A percentile compares a stretch with the other conserved stretches of the same genome.
Evolutionary conservation across 2,113 vertebrate species (phyloP).

Genomic region (Ctenodactylus gundi): DNA sequence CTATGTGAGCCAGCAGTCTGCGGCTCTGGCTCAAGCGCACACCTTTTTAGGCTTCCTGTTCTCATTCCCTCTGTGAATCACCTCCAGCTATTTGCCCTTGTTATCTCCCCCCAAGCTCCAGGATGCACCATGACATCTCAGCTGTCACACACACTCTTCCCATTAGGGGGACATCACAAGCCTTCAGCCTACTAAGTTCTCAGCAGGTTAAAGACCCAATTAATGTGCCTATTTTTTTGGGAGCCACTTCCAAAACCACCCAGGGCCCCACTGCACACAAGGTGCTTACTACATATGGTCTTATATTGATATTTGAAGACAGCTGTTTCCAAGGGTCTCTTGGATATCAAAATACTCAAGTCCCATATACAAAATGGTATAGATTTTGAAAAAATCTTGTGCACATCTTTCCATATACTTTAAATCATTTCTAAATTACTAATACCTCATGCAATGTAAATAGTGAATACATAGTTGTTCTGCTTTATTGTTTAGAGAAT

Average conservation of each 20-base stretch:
- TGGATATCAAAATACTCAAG: background rate
- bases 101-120: background rate
- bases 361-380: background rate
- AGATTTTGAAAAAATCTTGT: too few relatives aligned
- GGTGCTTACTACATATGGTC: fast-evolving
- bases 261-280: fast-evolving
- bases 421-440: background rate
- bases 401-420: background rate
- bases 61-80: background rate
- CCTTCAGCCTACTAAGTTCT: background rate
- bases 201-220: background rate
- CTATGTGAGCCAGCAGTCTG: fast-evolving
- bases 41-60: too few relatives aligned
- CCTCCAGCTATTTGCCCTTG: background rate
- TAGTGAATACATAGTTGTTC: fast-evolving
- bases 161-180: fast-evolving
- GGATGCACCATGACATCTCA: fast-evolving
- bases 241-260: background rate
- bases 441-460: background rate
- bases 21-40: background rate
- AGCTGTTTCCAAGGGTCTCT: background rate
- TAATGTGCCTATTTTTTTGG: background rate
- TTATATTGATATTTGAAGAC: background rate
- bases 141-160: fast-evolving
- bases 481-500: background rate